Percentiles rank a stretch among this genome's conserved stretches.
phyloP scores from a whole-genome alignment of 53 echinoderm and acorn worm species.

The Actinopyga echinites region DNA sequence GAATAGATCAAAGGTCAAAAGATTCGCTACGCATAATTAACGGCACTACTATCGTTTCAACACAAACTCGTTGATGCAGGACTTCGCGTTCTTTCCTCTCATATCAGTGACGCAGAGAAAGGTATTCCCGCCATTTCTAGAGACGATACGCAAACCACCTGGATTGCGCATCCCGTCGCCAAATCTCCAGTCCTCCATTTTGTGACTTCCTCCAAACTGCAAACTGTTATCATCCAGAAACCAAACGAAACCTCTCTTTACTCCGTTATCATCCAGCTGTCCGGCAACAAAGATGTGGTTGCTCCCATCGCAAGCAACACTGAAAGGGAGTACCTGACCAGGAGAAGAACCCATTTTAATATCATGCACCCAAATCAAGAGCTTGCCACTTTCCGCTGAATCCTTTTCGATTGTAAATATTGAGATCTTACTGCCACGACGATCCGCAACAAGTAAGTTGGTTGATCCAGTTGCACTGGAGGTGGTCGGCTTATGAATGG shows the following conservation, averaged over 20 bases:
- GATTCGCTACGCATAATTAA: no score
- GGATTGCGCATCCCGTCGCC: constrained; percentile 27
- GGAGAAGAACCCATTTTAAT: no score
- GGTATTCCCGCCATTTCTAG: not conserved
- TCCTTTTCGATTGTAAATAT: not conserved
- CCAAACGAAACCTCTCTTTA: constrained; percentile 9
- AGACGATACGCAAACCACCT: constrained; percentile 18
- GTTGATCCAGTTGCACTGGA: not conserved
- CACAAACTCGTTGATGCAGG: constrained; percentile 18
- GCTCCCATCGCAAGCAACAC: constrained; percentile 1
- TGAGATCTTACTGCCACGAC: not conserved
- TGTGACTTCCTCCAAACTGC: not conserved
- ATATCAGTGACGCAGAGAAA: constrained; percentile 25
- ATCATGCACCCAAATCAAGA: no score
- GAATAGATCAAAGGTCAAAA: no score
- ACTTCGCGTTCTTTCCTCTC: constrained; percentile 28
- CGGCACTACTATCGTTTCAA: not conserved
- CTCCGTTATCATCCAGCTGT: not conserved
- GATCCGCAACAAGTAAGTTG: constrained; percentile 1
- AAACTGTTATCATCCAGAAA: not conserved
- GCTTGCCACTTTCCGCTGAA: no score
- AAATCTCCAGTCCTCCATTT: constrained; percentile 9
- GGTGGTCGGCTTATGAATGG: not conserved
- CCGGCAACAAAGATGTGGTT: constrained; percentile 13
- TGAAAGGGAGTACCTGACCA: not conserved